Evolutionary conservation across 2,888 invertebrate genomes (phyloP).

Genomic region (Serripes groenlandicus): DNA sequence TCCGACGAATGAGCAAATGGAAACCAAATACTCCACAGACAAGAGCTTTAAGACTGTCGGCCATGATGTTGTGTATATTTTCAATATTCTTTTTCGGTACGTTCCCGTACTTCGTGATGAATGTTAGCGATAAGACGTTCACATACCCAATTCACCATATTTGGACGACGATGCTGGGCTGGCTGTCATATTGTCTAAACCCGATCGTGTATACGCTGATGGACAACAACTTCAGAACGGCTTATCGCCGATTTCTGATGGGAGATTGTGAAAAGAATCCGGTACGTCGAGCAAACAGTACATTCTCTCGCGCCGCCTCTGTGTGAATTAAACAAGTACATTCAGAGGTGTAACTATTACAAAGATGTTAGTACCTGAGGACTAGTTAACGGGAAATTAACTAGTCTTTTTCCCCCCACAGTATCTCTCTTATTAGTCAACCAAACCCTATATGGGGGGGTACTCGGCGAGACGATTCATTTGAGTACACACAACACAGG

Average conservation of each 20-base stretch:
- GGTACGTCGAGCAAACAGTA: conserved; percentile 57
- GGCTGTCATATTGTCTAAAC: conserved; percentile 79
- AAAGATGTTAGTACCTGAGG: too few relatives aligned
- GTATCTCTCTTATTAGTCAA: neutral
- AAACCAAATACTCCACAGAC: conserved; percentile 71
- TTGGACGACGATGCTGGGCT: conserved; percentile 79
- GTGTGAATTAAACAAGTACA: neutral
- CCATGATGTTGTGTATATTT: conserved; percentile 82
- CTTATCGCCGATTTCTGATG: conserved; percentile 75
- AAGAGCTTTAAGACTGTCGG: conserved; percentile 78
- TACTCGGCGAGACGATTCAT: too few relatives aligned
- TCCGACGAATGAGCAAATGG: conserved; percentile 72
- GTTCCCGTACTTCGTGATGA: conserved; percentile 79
- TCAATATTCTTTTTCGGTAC: conserved; percentile 78
- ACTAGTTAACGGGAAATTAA: too few relatives aligned
- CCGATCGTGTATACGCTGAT: conserved; percentile 81
- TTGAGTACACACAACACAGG: too few relatives aligned
- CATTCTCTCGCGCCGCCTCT: conserved; percentile 57
- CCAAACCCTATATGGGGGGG: too few relatives aligned
- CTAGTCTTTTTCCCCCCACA: neutral
- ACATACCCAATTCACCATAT: conserved; percentile 76
- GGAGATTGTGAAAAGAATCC: conserved; percentile 74
- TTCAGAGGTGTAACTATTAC: too few relatives aligned
- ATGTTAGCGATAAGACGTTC: conserved; percentile 73
- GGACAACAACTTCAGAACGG: conserved; percentile 79